These are phyloP conservation scores for Nematopogon swammerdamellus DNA, from an alignment of 2,888 invertebrate species.

Conservation along the genomic window DNA sequence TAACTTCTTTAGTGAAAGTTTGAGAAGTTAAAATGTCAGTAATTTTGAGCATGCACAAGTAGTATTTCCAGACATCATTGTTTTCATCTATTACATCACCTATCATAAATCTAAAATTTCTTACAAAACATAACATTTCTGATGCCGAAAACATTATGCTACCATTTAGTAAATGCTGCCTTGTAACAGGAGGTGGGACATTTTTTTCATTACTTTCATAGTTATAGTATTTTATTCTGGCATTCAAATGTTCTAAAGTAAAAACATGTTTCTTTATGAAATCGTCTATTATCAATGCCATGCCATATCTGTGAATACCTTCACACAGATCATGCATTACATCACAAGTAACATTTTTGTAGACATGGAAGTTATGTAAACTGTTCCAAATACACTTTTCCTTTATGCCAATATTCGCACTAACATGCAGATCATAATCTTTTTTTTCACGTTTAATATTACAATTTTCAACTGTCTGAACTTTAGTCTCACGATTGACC, in stretches of 20 bases:
- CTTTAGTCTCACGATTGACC: slow-evolving; percentile 8
- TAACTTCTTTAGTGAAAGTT: slow-evolving; percentile 5
- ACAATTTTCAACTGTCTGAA: slow-evolving; percentile 2
- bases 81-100: slow-evolving; percentile 13
- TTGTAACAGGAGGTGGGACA: slow-evolving; percentile 10
- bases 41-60: slow-evolving; percentile 12
- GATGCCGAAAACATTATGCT: slow-evolving; percentile 16
- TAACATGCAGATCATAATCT: slow-evolving; percentile 5
- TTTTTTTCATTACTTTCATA: slow-evolving; percentile 6
- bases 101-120: slow-evolving; percentile 14
- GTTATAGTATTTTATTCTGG: slow-evolving; percentile 7
- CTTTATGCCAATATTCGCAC: slow-evolving; percentile 12
- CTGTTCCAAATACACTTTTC: slow-evolving; percentile 16
- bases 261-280: slow-evolving; percentile 10
- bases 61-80: slow-evolving; percentile 11
- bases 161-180: slow-evolving; percentile 11
- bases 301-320: slow-evolving; percentile 17
- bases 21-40: slow-evolving; percentile 11
- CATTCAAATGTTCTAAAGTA: slow-evolving; percentile 5
- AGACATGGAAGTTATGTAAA: slow-evolving; percentile 15
- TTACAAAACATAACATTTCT: slow-evolving; percentile 17
- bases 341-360: slow-evolving; percentile 18
- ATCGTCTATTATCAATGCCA: slow-evolving; percentile 15
- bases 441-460: not conserved
- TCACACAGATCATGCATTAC: slow-evolving; percentile 21